Evolutionary conservation across 2,888 invertebrate species (phyloP).

Genomic region (Hirtodrosophila trivittata): DNA sequence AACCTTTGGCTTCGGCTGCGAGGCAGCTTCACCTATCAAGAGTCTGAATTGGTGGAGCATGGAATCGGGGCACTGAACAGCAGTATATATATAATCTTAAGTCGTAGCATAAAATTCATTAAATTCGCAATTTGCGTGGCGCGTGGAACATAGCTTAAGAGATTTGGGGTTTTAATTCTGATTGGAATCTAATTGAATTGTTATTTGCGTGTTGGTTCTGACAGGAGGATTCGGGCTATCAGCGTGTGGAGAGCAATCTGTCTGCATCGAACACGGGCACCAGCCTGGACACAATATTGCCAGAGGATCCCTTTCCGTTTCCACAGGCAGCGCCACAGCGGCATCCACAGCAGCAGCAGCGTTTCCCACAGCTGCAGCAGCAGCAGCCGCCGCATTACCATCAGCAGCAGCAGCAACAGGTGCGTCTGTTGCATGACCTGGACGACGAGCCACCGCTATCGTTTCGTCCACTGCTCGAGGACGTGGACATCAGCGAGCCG

Average conservation of each 20-base stretch:
- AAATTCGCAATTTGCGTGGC: conserved; percentile 46
- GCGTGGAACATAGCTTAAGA: conserved; percentile 8
- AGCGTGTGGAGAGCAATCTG: conserved; percentile 84
- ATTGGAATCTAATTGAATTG: too few relatives aligned
- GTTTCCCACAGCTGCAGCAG: conserved; percentile 35
- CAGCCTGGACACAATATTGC: conserved; percentile 85
- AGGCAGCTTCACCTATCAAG: too few relatives aligned
- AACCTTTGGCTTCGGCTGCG: too few relatives aligned
- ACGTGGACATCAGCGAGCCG: conserved; percentile 66
- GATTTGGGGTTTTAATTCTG: too few relatives aligned
- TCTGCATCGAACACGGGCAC: conserved; percentile 87
- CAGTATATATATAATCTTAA: conserved; percentile 39
- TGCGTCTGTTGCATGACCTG: conserved; percentile 61
- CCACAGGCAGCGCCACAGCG: conserved; percentile 64
- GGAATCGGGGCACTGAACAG: conserved; percentile 23
- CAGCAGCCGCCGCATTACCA: conserved; percentile 35
- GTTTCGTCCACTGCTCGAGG: conserved; percentile 70
- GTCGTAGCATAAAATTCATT: conserved; percentile 32
- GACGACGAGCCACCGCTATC: conserved; percentile 80
- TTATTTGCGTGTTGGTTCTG: not conserved
- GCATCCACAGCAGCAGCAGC: conserved; percentile 52
- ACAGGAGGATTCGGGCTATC: conserved; percentile 82
- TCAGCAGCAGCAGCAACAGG: conserved; percentile 43
- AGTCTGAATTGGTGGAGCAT: too few relatives aligned
- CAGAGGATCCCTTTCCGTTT: conserved; percentile 83